phyloP scores from a whole-genome alignment of 2,797 vertebrate species.

The Danio albolineatus region DNA sequence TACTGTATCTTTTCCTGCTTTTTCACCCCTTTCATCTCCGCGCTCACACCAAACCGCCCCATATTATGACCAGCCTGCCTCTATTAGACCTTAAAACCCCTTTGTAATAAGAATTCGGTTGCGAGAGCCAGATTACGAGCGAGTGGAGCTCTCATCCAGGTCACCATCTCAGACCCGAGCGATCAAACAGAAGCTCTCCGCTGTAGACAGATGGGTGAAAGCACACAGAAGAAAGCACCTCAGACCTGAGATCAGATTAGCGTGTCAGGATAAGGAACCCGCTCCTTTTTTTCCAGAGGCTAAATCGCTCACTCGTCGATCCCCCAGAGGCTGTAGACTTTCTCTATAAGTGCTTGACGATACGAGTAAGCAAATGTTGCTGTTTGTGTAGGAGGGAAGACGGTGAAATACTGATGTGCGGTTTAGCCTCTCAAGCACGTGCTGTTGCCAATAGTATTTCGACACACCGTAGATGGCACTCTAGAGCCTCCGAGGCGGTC shows the following conservation, averaged over 20 bases:
- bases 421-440: conserved; percentile 8
- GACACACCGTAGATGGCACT: background rate
- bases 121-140: conserved; percentile 15
- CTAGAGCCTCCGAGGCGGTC: background rate
- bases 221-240: conserved; percentile 9
- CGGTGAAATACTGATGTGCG: conserved; percentile 26
- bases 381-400: conserved; percentile 37
- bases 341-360: conserved; percentile 32
- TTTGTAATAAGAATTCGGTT: conserved; percentile 28
- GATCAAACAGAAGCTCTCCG: conserved; percentile 26
- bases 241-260: conserved; percentile 50
- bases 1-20: conserved; percentile 9
- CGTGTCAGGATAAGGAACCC: conserved; percentile 25
- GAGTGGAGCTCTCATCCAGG: conserved; percentile 18
- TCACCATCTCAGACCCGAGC: conserved; percentile 16
- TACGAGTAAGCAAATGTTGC: conserved; percentile 37
- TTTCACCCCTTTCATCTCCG: background rate
- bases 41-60: background rate
- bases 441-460: conserved; percentile 5
- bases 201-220: conserved; percentile 30
- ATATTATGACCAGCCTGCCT: conserved; percentile 18
- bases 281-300: conserved; percentile 26
- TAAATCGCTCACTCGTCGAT: conserved; percentile 21
- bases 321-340: conserved; percentile 18
- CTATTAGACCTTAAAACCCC: conserved; percentile 4